These are phyloP conservation scores for Halocaridina rubra DNA, from an alignment of 2,888 invertebrate genomes.

Conservation along the genomic window DNA sequence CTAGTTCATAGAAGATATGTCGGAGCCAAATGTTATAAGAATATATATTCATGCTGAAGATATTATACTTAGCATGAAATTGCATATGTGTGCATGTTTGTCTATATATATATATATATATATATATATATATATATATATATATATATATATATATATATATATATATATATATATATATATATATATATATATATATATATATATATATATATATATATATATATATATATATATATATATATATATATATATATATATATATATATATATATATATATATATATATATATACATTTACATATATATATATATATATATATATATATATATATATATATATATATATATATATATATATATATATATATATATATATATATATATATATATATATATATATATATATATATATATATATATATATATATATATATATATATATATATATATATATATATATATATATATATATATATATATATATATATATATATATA, in stretches of 20 bases:
- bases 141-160: background rate
- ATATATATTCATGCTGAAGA: background rate
- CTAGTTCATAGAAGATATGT: background rate
- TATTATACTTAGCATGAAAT: background rate
- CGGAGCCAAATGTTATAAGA: background rate
- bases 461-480: background rate
- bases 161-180: background rate
- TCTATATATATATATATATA: too few species aligned
- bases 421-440: slow-evolving; percentile 10
- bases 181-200: background rate
- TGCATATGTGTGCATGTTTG: too few species aligned
- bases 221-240: slow-evolving; percentile 1
- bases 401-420: slow-evolving; percentile 23
- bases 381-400: slow-evolving; percentile 2
- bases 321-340: background rate
- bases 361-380: background rate
- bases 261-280: background rate
- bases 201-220: background rate
- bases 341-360: background rate
- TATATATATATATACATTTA: too few species aligned
- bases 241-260: slow-evolving; percentile 4
- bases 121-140: background rate
- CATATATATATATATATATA: too few species aligned
- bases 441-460: background rate
- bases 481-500: background rate